Base-by-base conservation (phyloP, 2,797 vertebrate species). In the Poecilia wingei region DNA sequence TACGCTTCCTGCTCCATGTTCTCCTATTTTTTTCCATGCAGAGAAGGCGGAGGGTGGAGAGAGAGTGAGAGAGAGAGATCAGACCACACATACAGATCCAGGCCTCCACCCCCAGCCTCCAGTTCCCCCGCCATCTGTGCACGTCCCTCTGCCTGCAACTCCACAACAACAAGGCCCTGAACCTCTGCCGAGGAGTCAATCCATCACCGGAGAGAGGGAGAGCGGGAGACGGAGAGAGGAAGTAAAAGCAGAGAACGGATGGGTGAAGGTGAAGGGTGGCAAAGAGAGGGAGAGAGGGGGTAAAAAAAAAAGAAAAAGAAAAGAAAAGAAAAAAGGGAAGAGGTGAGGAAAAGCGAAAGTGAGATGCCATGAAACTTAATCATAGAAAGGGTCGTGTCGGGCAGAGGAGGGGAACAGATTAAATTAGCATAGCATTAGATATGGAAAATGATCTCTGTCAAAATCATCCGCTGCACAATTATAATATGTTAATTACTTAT, bases 401-500 rank as follows among this genome's bases (percentile, higher is more conserved):
- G 97, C 97, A 98, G 96, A 96, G 94, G 96, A 96, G 95, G 97
- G 97, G 96, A 98, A 98, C 98, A 98, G 97, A 99, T 99, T 99
- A 98, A 98, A 99, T 98, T 99, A 99, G 97, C 98, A 98, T 98
- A 98, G 97, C 97, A 98, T 98, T 98, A 98, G 97, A 98, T 97
- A 98, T 98, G 97, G 98, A 98, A 98, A 99, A 98, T 98, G 97
- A 98, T 98, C 98, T 98, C 98, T 99, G 98, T 98, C 98, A 99
- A 98, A 99, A 98, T 98, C 97, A 98, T 98, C 98, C 96, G 95
- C 97, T 95, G 97, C 97, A 98, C 98, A 98, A 98, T 99, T 99
- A 99, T 98, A 99, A 99, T 99, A 99, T 99, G 98, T 99, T 99
- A 99, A 99, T 98, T 99, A 99, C 95, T 93, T 98, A 98, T 99